Evolutionary conservation across 1,140 invertebrate species (phyloP).

Genomic region (Drosophila truncata): DNA sequence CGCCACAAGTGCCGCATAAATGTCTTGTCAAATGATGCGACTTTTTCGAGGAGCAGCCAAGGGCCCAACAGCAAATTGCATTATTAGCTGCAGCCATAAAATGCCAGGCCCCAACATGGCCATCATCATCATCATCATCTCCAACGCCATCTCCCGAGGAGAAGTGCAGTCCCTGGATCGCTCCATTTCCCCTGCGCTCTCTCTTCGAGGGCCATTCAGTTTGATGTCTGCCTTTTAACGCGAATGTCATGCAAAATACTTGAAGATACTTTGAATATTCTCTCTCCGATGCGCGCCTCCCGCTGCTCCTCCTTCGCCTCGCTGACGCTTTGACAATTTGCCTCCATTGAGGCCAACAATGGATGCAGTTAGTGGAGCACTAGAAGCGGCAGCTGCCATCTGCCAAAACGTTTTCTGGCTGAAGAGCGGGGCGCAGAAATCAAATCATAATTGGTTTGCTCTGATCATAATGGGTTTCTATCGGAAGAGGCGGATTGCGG

Average conservation of each 20-base stretch:
- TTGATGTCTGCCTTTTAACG: constrained; percentile 79
- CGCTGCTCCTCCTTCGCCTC: constrained; percentile 3
- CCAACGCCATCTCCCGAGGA: constrained; percentile 12
- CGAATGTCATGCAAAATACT: constrained; percentile 78
- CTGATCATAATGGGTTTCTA: constrained; percentile 36
- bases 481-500: background rate
- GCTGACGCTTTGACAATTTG: constrained; percentile 56
- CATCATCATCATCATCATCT: constrained; percentile 31
- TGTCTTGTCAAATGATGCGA: constrained; percentile 82
- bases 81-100: constrained; percentile 81
- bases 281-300: constrained; percentile 1
- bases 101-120: constrained; percentile 51
- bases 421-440: constrained; percentile 7
- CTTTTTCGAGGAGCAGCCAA: constrained; percentile 54
- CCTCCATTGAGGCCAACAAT: constrained; percentile 54
- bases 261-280: constrained; percentile 78
- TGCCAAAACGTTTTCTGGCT: constrained; percentile 32
- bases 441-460: constrained; percentile 37
- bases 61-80: constrained; percentile 73
- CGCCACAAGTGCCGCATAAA: constrained; percentile 81
- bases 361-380: constrained; percentile 37
- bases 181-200: constrained; percentile 6
- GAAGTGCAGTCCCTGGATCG: constrained; percentile 18
- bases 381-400: constrained; percentile 31
- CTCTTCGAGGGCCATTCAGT: constrained; percentile 62